Evolutionary conservation across 1,140 invertebrate species (phyloP), one percentile per base, ranked within the genome.

Genomic region (Geopemphigus sp.): DNA sequence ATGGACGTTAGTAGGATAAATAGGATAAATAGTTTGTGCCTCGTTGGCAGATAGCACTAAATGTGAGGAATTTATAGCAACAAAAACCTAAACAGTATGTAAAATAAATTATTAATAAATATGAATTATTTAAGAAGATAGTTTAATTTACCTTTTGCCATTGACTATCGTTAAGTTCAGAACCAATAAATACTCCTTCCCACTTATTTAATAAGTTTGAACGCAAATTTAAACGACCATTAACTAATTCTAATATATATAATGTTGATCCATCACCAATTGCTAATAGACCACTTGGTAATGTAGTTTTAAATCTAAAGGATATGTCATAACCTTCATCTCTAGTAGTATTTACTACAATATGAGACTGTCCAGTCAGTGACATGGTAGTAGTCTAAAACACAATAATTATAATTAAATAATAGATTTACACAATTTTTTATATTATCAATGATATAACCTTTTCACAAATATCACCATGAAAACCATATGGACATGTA

Each of bases 261-360:
- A 91, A 94, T 2, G 93, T 94, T 32, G 89, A 85, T 15, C 94
- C 93, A 82, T 91, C 91, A 45, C 94, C 93, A 85, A 95, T 91
- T 14, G 93, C 93, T 72, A 98, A 85, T n/a, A 96, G 86, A 29
- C 94, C 94, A 85, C 92, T 91, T 0, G 92, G 90, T 39, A 97
- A 85, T 5, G 95, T 97, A 0, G 96, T 98, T 83, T 94, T 92
- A 85, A 98, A 97, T 32, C 93, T 87, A 83, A 97, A 92, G 81
- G 93, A 91, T 56, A 97, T 92, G 84, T 94, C 93, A 85, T 95
- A 95, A 63, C 93, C 93, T 84, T 94, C 93, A 81, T 93, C 92
- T 39, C 92, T 89, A 14, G 89, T 89, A 1, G 93, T 94, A 82
- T 93, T 92, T 14, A 94, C 90, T 56, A 90, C 88, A 39, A 93